These are phyloP conservation scores for Lacanobia wlatinum DNA, from an alignment of 2,888 invertebrate genomes.

Conservation along the genomic window DNA sequence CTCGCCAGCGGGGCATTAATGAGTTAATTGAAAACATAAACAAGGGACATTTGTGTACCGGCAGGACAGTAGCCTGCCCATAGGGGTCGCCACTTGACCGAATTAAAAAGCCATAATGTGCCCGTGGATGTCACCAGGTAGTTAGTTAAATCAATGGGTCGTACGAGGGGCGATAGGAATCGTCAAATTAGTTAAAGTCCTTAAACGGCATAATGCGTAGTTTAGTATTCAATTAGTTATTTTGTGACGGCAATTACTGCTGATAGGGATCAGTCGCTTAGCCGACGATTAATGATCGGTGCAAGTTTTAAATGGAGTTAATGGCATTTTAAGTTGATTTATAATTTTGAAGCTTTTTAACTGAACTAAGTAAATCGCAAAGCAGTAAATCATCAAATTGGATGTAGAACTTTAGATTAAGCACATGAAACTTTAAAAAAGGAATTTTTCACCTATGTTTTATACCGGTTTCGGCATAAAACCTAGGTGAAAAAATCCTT, in stretches of 20 bases:
- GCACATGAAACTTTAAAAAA: too few species aligned
- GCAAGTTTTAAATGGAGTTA: conserved; percentile 3
- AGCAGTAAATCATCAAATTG: background rate
- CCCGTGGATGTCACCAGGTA: conserved; percentile 61
- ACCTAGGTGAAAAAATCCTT: too few species aligned
- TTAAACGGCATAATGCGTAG: conserved; percentile 53
- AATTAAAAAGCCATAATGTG: conserved; percentile 79
- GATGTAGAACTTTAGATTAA: too few species aligned
- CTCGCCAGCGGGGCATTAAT: conserved; percentile 59
- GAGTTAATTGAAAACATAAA: conserved; percentile 66
- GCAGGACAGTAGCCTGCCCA: conserved; percentile 49
- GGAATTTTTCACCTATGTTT: too few species aligned
- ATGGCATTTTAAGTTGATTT: background rate
- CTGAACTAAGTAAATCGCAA: background rate
- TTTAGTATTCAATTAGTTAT: conserved; percentile 55
- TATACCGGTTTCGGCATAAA: too few species aligned
- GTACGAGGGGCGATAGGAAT: conserved; percentile 42
- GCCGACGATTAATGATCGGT: conserved; percentile 16
- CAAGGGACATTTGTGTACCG: conserved; percentile 60
- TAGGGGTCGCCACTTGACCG: conserved; percentile 76
- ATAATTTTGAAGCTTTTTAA: background rate
- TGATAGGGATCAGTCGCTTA: conserved; percentile 44
- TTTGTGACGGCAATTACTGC: conserved; percentile 38
- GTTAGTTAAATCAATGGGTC: conserved; percentile 54
- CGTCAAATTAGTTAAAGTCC: conserved; percentile 48